phyloP scores from a whole-genome alignment of 2,797 vertebrate species.

The Gadopsis bispinosus region DNA sequence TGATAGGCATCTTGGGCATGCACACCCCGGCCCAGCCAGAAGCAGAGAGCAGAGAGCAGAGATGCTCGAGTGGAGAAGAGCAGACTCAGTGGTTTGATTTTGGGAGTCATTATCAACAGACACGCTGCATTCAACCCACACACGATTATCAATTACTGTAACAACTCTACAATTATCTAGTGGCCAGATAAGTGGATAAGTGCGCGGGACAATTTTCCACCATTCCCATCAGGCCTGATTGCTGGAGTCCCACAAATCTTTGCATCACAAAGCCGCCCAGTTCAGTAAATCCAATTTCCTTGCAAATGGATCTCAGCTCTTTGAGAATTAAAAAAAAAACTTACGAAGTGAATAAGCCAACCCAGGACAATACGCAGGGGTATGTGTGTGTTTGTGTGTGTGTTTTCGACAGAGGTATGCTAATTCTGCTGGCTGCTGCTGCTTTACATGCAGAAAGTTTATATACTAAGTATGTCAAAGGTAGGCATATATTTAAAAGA shows the following conservation, averaged over 20 bases:
- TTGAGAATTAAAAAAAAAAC: conserved; percentile 16
- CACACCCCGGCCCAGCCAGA: conserved; percentile 15
- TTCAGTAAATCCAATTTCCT: conserved; percentile 45
- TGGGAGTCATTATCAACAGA: conserved; percentile 61
- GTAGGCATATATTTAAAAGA: neutral
- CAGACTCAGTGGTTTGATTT: conserved; percentile 54
- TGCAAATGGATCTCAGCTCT: conserved; percentile 30
- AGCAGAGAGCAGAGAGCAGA: conserved; percentile 52
- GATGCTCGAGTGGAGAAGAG: conserved; percentile 25
- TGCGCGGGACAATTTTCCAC: conserved; percentile 53
- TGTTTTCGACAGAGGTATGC: neutral
- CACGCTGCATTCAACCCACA: conserved; percentile 60
- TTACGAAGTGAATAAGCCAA: neutral
- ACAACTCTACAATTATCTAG: conserved; percentile 65
- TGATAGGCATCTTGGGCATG: conserved; percentile 73
- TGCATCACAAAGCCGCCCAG: conserved; percentile 21
- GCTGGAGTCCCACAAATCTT: conserved; percentile 33
- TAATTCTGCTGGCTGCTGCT: neutral
- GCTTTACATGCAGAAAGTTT: neutral
- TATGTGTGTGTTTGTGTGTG: neutral
- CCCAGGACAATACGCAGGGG: neutral
- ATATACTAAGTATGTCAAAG: neutral
- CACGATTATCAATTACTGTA: conserved; percentile 74
- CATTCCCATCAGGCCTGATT: conserved; percentile 43
- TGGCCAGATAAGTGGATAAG: conserved; percentile 67